Base-by-base conservation (phyloP, 2,113 vertebrate genomes). In the Xyrauchen texanus region DNA sequence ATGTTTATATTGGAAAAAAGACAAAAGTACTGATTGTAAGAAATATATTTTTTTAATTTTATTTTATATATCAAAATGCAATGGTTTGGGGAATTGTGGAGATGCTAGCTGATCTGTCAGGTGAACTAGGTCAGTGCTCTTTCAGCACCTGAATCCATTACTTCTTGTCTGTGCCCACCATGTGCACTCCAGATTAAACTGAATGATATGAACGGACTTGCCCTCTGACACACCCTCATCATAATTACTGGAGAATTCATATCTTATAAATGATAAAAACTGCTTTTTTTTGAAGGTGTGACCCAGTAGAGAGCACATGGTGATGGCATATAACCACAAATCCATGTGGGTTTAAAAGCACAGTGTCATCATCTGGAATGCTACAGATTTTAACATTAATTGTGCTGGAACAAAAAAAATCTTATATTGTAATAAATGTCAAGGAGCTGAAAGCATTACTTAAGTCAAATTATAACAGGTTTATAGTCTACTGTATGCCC, bases 81-180 rank as follows among this genome's bases (percentile, higher is more conserved):
- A 6, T 57, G 12, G 5, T 5, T 57, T 57, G 10, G 5, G 53
- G 8, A 72, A 9, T 46, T 2, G 16, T 42, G n/a, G 13, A 53
- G 53, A 57, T 57, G 53, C 55, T 58, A 6, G 9, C 21, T 72
- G 47, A 46, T 61, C 57, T 44, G 61, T 71, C 15, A 62, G 16
- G 53, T 52, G 51, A 74, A 76, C 47, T 68, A 68, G 21, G 21
- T 34, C 68, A 78, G 52, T 47, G 44, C 8, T 72, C 44, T 79
- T 46, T 78, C 58, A 76, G 71, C 34, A 44, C 47, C 58, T 49
- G 21, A 67, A 57, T 51, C 67, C 68, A 42, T 62, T 12, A 51
- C 74, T 71, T 52, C 34, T 42, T 6, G 61, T 8, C 74, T 57
- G 7, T 21, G 9, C 53, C n/a, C 13, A 12, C 10, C 68, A 71